Evolutionary conservation across 2,888 invertebrate genomes (phyloP), one percentile per base, ranked within the genome.

Genomic region (Agonopterix alstromeriana): DNA sequence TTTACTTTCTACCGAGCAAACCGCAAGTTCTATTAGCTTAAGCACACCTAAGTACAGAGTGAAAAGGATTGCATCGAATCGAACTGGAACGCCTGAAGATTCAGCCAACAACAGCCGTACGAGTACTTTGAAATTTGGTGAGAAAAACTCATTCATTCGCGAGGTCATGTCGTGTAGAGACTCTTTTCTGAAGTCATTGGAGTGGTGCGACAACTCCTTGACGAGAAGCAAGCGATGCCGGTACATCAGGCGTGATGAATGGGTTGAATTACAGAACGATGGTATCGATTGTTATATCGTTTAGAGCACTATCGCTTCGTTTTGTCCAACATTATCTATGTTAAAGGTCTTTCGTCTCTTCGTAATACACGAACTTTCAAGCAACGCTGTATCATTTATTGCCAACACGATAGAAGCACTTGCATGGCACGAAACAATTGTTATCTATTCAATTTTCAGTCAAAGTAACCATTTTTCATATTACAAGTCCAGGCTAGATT

Each of bases 121-220:
- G 65, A 76, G 73, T 62, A 77, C 77, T 3, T 55, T 77, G 27
- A 82, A 69, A 73, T 74, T 72, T 67, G 88, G 88, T 87, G 88
- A 88, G 85, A 83, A 79, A 72, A 63, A 65, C 59, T 73, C 81
- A 53, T 88, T 89, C 73, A 80, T 89, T 62, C 78, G 78, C 45
- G 89, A 89, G 52, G 72, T 89, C 40, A 57, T 87, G 54, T 72
- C 75, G 51, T 87, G 82, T 65, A 77, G 82, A 47, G 89, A 89
- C 60, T 60, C 80, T 17, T 89, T 89, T 56, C 61, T 89, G 53
- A 84, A 76, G 50, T 85, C 89, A 40, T 62, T 89, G 65, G 89
- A 89, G 61, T 87, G 84, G 82, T 88, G 82, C 59, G 89, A 89
- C 60, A 88, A 87, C 56, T 83, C 89, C 9, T 70, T 89, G 51